Conservation (phyloP, 2,113 vertebrate species). For the Bubo bubo region DNA sequence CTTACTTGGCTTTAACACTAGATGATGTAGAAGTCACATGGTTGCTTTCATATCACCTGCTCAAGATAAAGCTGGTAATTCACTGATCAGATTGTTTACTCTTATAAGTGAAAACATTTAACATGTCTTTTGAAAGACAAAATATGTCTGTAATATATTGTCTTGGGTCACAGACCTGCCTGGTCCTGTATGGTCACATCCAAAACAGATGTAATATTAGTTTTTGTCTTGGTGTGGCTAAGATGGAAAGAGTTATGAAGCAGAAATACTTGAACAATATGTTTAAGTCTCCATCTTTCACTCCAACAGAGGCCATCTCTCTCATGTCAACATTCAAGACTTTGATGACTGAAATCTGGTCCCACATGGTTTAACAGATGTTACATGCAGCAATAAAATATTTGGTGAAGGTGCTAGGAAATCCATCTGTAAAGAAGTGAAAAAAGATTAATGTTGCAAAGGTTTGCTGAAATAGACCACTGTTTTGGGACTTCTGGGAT, state of each 20-base stretch:
- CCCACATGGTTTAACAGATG: neutral
- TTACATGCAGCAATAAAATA: neutral
- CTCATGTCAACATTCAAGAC: neutral
- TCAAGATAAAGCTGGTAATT: neutral
- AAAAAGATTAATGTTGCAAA: neutral
- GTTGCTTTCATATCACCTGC: neutral
- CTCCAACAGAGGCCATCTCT: neutral
- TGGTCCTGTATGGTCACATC: neutral
- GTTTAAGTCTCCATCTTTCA: neutral
- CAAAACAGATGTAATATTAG: neutral
- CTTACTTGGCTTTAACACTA: neutral
- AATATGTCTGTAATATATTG: neutral
- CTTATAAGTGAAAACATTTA: neutral
- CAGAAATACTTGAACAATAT: neutral
- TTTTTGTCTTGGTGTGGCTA: neutral
- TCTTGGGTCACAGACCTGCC: neutral
- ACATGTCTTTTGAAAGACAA: neutral
- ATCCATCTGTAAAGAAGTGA: neutral
- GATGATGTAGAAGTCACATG: neutral
- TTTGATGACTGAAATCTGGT: neutral
- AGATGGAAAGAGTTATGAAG: neutral
- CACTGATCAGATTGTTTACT: neutral
- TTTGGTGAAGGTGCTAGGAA: neutral
- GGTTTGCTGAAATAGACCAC: neutral
- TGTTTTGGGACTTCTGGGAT: neutral